Evolutionary conservation across 2,888 invertebrate species (phyloP).

Genomic region (Siphonodentalium dalli): DNA sequence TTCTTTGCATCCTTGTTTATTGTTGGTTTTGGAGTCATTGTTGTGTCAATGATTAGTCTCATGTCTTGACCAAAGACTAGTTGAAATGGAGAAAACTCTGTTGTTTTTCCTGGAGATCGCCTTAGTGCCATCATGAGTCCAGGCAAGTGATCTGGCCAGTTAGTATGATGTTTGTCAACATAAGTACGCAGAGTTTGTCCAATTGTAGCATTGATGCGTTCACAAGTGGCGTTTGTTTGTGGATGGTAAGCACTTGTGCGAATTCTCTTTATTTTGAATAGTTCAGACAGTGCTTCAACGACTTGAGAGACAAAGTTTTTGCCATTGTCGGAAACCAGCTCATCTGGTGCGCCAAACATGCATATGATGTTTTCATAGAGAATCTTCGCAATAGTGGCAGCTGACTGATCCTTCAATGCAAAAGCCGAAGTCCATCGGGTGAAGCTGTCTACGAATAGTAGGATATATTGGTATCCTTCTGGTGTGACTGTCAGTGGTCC

Average conservation of each 20-base stretch:
- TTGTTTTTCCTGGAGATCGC: conserved; percentile 15
- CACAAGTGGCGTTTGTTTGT: conserved; percentile 7
- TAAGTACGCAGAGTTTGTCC: conserved; percentile 26
- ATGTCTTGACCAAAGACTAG: too few relatives aligned
- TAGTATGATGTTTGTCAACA: conserved; percentile 19
- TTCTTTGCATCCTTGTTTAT: too few relatives aligned
- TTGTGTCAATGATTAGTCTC: too few relatives aligned
- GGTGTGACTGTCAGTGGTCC: conserved; percentile 4
- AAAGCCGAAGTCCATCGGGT: conserved; percentile 19
- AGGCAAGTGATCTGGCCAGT: conserved; percentile 23
- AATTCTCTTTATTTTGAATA: conserved; percentile 15
- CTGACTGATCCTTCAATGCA: conserved; percentile 15
- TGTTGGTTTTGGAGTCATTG: too few relatives aligned
- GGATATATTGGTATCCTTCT: conserved; percentile 5
- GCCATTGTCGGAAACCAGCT: conserved; percentile 14
- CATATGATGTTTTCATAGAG: conserved; percentile 12
- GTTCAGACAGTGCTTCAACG: conserved; percentile 17
- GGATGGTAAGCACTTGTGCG: conserved; percentile 18
- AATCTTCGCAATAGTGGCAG: conserved; percentile 4
- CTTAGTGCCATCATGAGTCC: conserved; percentile 29
- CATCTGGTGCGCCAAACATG: conserved; percentile 16
- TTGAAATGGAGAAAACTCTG: too few relatives aligned
- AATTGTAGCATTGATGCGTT: conserved; percentile 9
- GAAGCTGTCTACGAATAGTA: conserved; percentile 16
- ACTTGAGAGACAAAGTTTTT: conserved; percentile 10